Conservation (phyloP, 2,113 vertebrate species). For the Myxocyprinus asiaticus region DNA sequence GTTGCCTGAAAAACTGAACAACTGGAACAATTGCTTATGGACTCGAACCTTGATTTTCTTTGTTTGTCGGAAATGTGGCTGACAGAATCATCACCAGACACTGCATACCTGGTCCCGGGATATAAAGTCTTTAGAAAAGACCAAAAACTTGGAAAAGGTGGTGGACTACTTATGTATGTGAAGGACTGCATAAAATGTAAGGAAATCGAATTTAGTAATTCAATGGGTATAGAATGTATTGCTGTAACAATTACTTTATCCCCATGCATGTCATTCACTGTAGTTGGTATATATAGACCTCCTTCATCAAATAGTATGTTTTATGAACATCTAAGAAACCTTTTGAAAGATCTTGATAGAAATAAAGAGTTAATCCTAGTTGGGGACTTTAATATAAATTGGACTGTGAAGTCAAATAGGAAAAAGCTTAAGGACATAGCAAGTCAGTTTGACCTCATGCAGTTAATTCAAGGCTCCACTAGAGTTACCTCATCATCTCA, state of each 20-base stretch:
- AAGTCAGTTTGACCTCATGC: neutral
- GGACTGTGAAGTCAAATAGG: neutral
- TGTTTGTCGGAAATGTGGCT: neutral
- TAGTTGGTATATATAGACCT: neutral
- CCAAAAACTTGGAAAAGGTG: neutral
- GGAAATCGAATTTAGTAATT: neutral
- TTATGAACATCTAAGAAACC: neutral
- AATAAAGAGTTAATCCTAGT: neutral
- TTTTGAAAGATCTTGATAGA: neutral
- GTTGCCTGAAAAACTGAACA: neutral
- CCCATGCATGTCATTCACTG: neutral
- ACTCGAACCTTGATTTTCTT: neutral
- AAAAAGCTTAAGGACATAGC: neutral
- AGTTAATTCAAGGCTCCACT: neutral
- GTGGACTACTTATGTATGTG: neutral
- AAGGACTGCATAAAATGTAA: neutral
- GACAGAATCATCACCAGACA: neutral
- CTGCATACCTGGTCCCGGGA: neutral
- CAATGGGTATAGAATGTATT: neutral
- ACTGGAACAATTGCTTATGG: neutral
- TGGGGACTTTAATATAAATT: neutral
- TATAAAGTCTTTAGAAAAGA: neutral
- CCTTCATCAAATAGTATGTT: neutral
- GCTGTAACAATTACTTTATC: slow-evolving; percentile 1
- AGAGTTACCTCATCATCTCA: neutral